Conservation (phyloP, 2,113 vertebrate genomes). For the Oncorhynchus gorbuscha region DNA sequence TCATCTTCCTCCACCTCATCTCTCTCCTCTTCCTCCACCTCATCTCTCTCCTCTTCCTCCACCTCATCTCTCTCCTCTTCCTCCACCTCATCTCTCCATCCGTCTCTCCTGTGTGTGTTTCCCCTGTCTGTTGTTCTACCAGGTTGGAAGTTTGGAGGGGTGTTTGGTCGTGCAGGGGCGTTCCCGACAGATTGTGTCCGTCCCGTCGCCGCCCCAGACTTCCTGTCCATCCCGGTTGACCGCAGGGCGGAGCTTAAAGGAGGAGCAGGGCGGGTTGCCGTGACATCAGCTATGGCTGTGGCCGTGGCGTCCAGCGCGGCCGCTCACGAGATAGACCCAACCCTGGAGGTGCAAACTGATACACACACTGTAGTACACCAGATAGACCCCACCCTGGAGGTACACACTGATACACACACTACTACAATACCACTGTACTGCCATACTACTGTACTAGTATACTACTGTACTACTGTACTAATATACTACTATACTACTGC, state of each 20-base stretch:
- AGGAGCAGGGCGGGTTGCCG: conserved; percentile 83
- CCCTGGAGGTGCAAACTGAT: conserved; percentile 75
- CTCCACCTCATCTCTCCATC: neutral
- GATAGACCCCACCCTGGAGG: conserved; percentile 86
- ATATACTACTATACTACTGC: too few species aligned
- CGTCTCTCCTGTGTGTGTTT: conserved; percentile 2
- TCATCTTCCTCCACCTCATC: too few species aligned
- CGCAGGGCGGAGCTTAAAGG: conserved; percentile 78
- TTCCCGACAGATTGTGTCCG: conserved; percentile 87
- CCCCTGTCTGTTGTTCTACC: conserved; percentile 9
- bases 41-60: too few species aligned
- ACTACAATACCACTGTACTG: too few species aligned
- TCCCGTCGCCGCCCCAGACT: conserved; percentile 85
- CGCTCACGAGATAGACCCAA: conserved; percentile 86
- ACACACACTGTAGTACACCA: conserved; percentile 59
- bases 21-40: too few species aligned
- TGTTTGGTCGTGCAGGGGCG: conserved; percentile 82
- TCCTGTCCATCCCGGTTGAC: conserved; percentile 81
- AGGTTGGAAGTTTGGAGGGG: conserved; percentile 96
- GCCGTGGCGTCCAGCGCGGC: too few species aligned
- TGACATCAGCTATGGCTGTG: conserved; percentile 79
- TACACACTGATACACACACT: conserved; percentile 41
- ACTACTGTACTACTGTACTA: too few species aligned
- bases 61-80: neutral
- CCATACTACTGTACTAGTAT: too few species aligned